These are phyloP conservation scores for Istiophorus platypterus DNA, from an alignment of 2,113 vertebrate genomes.

Conservation along the genomic window DNA sequence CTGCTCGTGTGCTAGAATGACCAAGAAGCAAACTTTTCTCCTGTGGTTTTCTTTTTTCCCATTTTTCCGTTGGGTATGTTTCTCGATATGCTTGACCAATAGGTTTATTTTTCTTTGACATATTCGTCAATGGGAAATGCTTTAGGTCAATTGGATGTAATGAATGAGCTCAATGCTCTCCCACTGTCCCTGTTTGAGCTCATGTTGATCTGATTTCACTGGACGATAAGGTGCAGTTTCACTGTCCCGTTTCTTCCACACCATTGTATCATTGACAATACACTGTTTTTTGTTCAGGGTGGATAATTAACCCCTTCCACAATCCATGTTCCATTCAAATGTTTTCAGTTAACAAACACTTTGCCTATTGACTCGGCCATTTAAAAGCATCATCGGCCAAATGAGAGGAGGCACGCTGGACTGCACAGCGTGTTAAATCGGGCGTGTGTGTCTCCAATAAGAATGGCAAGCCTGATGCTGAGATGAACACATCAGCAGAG, in stretches of 20 bases:
- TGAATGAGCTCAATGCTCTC: constrained; percentile 46
- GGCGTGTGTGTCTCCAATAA: neutral
- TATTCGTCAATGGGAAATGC: constrained; percentile 29
- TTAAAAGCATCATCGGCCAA: constrained; percentile 20
- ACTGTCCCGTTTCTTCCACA: constrained; percentile 37
- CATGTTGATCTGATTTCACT: constrained; percentile 57
- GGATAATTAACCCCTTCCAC: constrained; percentile 48
- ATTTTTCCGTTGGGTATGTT: neutral
- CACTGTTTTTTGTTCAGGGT: constrained; percentile 50
- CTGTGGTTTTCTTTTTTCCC: neutral
- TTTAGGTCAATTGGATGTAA: constrained; percentile 55
- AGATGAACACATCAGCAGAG: constrained; percentile 17
- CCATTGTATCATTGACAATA: constrained; percentile 12
- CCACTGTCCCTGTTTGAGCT: constrained; percentile 27
- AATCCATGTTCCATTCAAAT: constrained; percentile 31
- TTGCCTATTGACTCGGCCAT: constrained; percentile 51
- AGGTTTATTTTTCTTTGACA: constrained; percentile 14
- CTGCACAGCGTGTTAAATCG: constrained; percentile 31
- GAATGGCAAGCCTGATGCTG: neutral
- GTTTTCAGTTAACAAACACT: constrained; percentile 40
- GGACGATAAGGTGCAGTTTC: constrained; percentile 42
- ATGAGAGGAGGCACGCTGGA: constrained; percentile 7
- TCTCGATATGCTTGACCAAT: constrained; percentile 1
- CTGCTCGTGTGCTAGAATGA: constrained; percentile 22
- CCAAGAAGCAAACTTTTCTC: neutral